Percentiles rank a stretch among this genome's conserved stretches.
phyloP scores from a whole-genome alignment of 2,888 invertebrate species.

The Mesopsocus fuscifrons region DNA sequence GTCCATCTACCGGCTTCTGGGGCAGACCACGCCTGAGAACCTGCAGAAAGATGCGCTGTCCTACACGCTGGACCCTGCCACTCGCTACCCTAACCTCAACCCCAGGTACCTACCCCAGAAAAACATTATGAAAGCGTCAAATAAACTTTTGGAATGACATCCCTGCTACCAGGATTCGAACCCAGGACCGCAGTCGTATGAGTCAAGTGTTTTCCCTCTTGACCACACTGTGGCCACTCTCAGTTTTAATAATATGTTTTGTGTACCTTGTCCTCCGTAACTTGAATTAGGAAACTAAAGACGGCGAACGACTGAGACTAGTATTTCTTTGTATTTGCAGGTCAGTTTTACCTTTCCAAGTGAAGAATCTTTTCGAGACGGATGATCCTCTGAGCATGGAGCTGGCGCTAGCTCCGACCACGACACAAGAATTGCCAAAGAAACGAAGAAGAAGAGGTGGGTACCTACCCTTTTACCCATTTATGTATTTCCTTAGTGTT shows the following conservation, averaged over 20 bases:
- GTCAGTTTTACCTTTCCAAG: constrained; percentile 58
- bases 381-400: constrained; percentile 44
- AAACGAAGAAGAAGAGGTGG: constrained; percentile 43
- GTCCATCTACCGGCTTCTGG: constrained; percentile 71
- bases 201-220: not conserved
- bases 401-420: constrained; percentile 20
- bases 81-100: constrained; percentile 29
- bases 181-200: too few species aligned
- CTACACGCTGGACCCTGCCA: constrained; percentile 72
- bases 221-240: constrained; percentile 9
- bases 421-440: constrained; percentile 35
- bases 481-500: constrained; percentile 2
- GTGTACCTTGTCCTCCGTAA: too few species aligned
- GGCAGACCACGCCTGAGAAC: constrained; percentile 94
- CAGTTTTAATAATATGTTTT: too few species aligned
- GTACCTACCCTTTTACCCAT: constrained; percentile 11
- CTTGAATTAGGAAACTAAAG: too few species aligned
- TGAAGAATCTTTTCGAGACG: constrained; percentile 47
- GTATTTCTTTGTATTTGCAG: constrained; percentile 52
- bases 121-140: not conserved
- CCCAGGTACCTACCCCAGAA: constrained; percentile 12
- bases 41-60: constrained; percentile 73
- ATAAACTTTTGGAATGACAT: not conserved
- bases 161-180: too few species aligned
- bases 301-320: too few species aligned